These are phyloP conservation scores for Remorina albescens DNA, from an alignment of 2,797 vertebrate genomes.

Conservation along the genomic window DNA sequence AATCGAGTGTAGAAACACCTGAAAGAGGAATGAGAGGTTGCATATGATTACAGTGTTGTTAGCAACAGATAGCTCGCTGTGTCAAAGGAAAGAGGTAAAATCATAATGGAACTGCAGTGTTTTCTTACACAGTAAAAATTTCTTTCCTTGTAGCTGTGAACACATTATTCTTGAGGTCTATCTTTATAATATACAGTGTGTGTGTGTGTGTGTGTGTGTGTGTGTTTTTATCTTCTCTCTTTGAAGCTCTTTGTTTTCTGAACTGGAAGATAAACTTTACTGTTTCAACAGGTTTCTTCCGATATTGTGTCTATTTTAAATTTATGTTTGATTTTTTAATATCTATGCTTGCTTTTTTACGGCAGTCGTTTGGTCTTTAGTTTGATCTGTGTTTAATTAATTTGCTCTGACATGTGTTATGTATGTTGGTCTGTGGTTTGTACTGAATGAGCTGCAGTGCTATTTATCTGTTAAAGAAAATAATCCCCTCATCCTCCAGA, in stretches of 20 bases:
- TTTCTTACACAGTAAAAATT: constrained; percentile 12
- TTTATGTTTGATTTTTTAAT: too few species aligned
- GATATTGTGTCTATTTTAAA: neutral
- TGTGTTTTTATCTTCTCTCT: constrained; percentile 10
- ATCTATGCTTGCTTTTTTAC: too few species aligned
- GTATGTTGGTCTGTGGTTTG: neutral
- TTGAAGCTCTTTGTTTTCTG: constrained; percentile 1
- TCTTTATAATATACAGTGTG: constrained; percentile 13
- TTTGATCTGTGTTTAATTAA: too few species aligned
- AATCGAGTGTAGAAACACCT: constrained; percentile 9
- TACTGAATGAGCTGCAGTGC: neutral
- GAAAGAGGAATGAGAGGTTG: constrained; percentile 22
- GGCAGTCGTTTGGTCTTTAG: neutral
- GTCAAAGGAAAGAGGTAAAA: constrained; percentile 11
- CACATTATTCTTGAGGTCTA: neutral
- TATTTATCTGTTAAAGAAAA: constrained; percentile 2
- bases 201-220: too few species aligned
- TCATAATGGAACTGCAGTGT: neutral
- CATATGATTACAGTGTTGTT: constrained; percentile 30
- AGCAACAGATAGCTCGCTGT: constrained; percentile 13
- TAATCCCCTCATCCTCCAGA: neutral
- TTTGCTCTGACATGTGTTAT: too few species aligned
- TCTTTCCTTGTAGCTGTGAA: neutral
- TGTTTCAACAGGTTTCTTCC: constrained; percentile 1
- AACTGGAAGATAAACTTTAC: neutral